These are phyloP conservation scores for Lithophane ornitopus DNA, from an alignment of 2,888 invertebrate species.

Conservation along the genomic window DNA sequence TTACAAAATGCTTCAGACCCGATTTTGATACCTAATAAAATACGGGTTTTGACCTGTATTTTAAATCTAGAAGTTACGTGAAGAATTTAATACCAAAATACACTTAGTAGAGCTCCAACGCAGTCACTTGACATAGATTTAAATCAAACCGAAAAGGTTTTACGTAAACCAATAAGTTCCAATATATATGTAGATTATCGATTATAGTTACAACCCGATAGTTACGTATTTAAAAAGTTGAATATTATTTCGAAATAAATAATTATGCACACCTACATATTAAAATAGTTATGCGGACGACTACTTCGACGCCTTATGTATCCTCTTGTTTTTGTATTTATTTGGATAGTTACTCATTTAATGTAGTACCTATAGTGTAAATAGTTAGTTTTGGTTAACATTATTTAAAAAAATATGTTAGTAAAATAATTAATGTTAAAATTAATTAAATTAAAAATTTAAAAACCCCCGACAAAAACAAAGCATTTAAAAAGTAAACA, in stretches of 20 bases:
- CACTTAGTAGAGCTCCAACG: neutral
- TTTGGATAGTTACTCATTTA: no score
- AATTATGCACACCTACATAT: neutral
- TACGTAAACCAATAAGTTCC: neutral
- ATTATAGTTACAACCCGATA: neutral
- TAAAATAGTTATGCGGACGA: neutral
- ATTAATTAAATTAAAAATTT: no score
- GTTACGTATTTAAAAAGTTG: no score
- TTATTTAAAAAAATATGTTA: no score
- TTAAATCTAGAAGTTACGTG: neutral
- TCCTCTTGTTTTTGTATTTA: no score
- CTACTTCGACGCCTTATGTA: no score
- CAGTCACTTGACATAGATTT: neutral
- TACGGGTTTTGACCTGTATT: neutral
- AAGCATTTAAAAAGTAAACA: no score
- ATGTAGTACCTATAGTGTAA: no score
- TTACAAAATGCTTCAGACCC: slow-evolving; percentile 26
- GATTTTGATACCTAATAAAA: slow-evolving; percentile 16
- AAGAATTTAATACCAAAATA: neutral
- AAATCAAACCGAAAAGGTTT: neutral
- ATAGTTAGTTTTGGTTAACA: no score
- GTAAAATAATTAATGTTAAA: neutral
- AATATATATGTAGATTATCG: neutral
- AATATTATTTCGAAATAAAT: neutral
- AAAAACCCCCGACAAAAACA: no score